Evolutionary conservation across 1,140 invertebrate species (phyloP).

Genomic region (Dendroctonus ponderosae): DNA sequence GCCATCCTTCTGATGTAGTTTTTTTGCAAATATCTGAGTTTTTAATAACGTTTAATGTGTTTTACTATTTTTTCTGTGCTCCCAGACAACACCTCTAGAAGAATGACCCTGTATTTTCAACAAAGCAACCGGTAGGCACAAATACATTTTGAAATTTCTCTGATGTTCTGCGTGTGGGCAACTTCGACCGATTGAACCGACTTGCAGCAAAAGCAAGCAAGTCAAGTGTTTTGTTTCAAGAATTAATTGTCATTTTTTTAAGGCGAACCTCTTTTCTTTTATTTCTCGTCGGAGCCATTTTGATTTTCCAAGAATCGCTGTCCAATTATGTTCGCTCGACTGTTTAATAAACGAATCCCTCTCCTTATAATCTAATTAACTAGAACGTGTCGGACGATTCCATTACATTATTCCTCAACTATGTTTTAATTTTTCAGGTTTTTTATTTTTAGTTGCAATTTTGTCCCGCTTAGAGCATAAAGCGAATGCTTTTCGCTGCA

Average conservation of each 20-base stretch:
- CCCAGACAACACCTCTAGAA: too few relatives aligned
- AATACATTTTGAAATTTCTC: too few relatives aligned
- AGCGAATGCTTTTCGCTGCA: too few relatives aligned
- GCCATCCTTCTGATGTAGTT: too few relatives aligned
- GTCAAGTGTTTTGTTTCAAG: constrained; percentile 46
- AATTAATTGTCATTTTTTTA: constrained; percentile 48
- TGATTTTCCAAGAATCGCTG: constrained; percentile 48
- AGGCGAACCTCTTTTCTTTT: constrained; percentile 40
- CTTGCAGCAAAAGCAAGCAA: constrained; percentile 32
- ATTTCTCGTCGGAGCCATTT: constrained; percentile 47
- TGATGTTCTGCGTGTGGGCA: constrained; percentile 14
- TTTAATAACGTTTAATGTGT: too few relatives aligned
- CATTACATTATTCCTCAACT: constrained; percentile 16
- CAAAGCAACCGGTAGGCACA: too few relatives aligned
- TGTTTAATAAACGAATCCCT: constrained; percentile 52
- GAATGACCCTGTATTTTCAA: too few relatives aligned
- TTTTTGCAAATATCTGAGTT: too few relatives aligned
- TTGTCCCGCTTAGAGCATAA: too few relatives aligned
- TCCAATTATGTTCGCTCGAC: constrained; percentile 44
- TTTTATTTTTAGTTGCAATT: too few relatives aligned
- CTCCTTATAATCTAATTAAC: constrained; percentile 49
- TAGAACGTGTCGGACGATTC: constrained; percentile 29
- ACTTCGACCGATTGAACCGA: constrained; percentile 26
- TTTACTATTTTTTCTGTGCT: too few relatives aligned
- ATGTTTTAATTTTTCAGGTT: constrained; percentile 18